These are phyloP conservation scores for Phataginus tricuspis DNA, from an alignment of 2,797 vertebrate genomes.

Conservation along the genomic window DNA sequence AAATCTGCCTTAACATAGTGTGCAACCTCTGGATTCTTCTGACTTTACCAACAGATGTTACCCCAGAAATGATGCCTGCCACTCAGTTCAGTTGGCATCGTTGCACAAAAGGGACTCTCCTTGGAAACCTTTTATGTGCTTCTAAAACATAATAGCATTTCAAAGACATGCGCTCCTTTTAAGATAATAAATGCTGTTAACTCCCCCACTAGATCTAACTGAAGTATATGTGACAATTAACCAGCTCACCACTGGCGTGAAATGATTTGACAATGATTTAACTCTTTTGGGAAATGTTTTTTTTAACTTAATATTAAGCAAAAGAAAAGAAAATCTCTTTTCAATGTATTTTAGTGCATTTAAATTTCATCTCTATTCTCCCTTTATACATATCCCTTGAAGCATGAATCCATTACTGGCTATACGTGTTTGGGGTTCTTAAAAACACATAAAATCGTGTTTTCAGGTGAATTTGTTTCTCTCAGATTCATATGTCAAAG, in stretches of 20 bases:
- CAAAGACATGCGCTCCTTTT: conserved; percentile 78
- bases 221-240: conserved; percentile 78
- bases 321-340: neutral
- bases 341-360: conserved; percentile 16
- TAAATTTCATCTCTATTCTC: conserved; percentile 9
- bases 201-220: conserved; percentile 72
- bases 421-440: neutral
- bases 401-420: neutral
- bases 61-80: conserved; percentile 48
- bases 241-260: conserved; percentile 65
- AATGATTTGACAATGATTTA: conserved; percentile 72
- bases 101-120: conserved; percentile 74
- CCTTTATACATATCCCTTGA: neutral
- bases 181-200: conserved; percentile 79
- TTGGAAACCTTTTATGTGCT: conserved; percentile 74
- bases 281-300: conserved; percentile 68
- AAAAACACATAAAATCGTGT: neutral
- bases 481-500: neutral
- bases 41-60: conserved; percentile 62
- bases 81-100: conserved; percentile 61
- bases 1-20: neutral
- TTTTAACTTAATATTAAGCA: conserved; percentile 35
- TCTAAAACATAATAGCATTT: conserved; percentile 76
- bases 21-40: conserved; percentile 46
- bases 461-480: neutral